Conservation (phyloP, 64 coral and sea anemone species). For the Cladopsammia gracilis region DNA sequence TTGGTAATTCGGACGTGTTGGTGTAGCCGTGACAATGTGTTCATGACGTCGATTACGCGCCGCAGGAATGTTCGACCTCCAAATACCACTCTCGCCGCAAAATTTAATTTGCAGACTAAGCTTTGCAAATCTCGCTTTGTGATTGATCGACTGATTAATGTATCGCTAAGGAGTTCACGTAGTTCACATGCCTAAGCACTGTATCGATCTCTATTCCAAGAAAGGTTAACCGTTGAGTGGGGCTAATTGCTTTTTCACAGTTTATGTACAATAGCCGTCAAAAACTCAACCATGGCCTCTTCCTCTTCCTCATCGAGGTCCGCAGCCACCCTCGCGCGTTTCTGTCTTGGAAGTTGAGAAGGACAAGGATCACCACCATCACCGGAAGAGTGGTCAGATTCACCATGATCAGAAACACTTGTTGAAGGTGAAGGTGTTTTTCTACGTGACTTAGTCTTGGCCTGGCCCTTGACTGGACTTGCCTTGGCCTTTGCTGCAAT, state of each 20-base stretch:
- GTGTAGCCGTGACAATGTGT: background rate
- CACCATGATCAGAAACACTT: background rate
- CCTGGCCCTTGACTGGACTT: too few species aligned
- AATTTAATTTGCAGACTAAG: conserved; percentile 63
- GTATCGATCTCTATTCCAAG: conserved; percentile 67
- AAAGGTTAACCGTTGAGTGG: conserved; percentile 29
- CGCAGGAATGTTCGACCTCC: conserved; percentile 64
- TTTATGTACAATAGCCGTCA: background rate
- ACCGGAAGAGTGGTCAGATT: too few species aligned
- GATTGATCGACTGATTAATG: background rate
- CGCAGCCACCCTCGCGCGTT: too few species aligned
- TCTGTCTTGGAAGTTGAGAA: too few species aligned
- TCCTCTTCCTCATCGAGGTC: too few species aligned
- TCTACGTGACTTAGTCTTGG: too few species aligned
- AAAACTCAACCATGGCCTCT: too few species aligned
- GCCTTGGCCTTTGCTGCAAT: too few species aligned
- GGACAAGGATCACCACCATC: too few species aligned
- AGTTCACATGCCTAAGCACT: conserved; percentile 8
- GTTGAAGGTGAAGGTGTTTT: too few species aligned
- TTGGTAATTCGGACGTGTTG: background rate
- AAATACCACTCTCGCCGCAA: conserved; percentile 42
- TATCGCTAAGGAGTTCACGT: background rate
- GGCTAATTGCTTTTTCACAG: conserved; percentile 5
- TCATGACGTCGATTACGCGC: conserved; percentile 46
- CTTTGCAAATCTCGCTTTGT: conserved; percentile 51